Percentiles rank a stretch among this genome's conserved stretches.
Evolutionary conservation across 2,113 vertebrate species (phyloP).

Genomic region (Alosa alosa): DNA sequence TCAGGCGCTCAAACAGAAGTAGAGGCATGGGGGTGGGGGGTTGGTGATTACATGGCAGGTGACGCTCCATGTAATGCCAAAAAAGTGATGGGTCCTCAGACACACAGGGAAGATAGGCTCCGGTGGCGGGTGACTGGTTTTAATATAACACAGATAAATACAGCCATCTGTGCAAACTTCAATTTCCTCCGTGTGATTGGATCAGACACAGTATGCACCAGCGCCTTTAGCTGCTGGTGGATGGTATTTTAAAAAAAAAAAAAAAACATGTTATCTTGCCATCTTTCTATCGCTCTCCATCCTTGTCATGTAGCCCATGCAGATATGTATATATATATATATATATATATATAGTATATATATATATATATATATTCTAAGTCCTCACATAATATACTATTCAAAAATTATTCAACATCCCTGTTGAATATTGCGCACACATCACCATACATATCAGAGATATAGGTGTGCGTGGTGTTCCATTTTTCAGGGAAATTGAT

Average conservation of each 20-base stretch:
- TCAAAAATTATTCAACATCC: neutral
- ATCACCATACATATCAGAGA: constrained; percentile 6
- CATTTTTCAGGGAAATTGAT: constrained; percentile 5
- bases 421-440: constrained; percentile 7
- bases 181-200: neutral
- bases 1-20: neutral
- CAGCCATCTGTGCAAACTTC: neutral
- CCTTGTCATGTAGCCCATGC: neutral
- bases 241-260: neutral
- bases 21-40: neutral
- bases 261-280: neutral
- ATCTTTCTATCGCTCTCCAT: neutral
- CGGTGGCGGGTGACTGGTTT: neutral
- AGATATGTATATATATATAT: neutral
- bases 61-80: neutral
- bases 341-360: too few relatives aligned
- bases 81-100: constrained; percentile 1
- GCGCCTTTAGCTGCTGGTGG: neutral
- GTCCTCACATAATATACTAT: neutral
- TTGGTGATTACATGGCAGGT: neutral
- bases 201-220: neutral
- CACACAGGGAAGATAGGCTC: neutral
- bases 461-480: neutral
- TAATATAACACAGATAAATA: constrained; percentile 11
- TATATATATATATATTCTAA: neutral